Evolutionary conservation across 2,888 invertebrate species (phyloP).

Genomic region (Saturnia japonica): DNA sequence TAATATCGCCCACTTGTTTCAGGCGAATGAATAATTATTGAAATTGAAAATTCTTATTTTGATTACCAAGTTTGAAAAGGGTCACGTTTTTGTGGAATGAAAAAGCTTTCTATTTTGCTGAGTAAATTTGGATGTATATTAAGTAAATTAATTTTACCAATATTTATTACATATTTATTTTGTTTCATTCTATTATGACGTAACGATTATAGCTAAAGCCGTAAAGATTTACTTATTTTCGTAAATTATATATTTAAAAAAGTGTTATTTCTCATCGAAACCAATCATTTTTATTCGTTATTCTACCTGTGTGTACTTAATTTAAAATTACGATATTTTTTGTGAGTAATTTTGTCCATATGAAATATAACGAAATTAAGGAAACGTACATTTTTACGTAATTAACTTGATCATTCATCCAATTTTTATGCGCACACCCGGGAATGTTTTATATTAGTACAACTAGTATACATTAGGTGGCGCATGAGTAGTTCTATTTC

Average conservation of each 20-base stretch:
- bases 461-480: too few species aligned
- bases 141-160: conserved; percentile 7
- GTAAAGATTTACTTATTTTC: background rate
- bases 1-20: conserved; percentile 60
- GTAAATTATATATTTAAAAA: background rate
- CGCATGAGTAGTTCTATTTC: too few species aligned
- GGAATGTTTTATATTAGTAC: too few species aligned
- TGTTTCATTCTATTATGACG: background rate
- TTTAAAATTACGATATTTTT: too few species aligned
- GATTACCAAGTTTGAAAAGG: conserved; percentile 58
- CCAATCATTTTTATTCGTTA: background rate
- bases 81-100: conserved; percentile 58
- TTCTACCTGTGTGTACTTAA: too few species aligned
- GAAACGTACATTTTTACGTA: too few species aligned
- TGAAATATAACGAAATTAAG: too few species aligned
- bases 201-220: background rate
- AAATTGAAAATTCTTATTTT: conserved; percentile 63
- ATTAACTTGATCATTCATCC: too few species aligned
- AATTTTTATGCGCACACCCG: too few species aligned
- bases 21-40: conserved; percentile 62
- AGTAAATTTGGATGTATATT: conserved; percentile 35
- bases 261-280: background rate
- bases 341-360: too few species aligned
- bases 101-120: conserved; percentile 49
- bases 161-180: background rate